Evolutionary conservation across 1,140 invertebrate genomes (phyloP).

Genomic region (Cardiocondyla obscurior): DNA sequence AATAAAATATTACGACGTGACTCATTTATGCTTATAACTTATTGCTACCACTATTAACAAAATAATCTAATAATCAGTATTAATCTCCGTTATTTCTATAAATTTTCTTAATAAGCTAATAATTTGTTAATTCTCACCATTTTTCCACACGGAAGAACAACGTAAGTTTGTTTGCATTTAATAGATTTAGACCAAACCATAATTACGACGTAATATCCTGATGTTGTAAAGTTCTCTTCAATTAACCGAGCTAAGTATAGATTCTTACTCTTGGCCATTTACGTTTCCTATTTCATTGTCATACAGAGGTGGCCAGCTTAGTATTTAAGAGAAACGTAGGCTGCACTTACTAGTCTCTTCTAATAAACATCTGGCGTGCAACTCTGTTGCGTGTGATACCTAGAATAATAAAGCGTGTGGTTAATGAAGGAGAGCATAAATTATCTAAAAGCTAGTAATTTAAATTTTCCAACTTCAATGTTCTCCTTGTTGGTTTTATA

Average conservation of each 20-base stretch:
- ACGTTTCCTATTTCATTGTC: slow-evolving; percentile 43
- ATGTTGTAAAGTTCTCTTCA: neutral
- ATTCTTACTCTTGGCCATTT: neutral
- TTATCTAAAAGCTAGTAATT: slow-evolving; percentile 15
- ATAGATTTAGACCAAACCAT: too few species aligned
- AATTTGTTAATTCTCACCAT: too few species aligned
- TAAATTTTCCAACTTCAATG: neutral
- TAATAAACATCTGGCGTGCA: slow-evolving; percentile 7
- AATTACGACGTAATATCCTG: neutral
- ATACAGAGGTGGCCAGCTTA: neutral
- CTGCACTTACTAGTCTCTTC: slow-evolving; percentile 1
- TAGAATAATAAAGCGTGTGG: slow-evolving; percentile 2
- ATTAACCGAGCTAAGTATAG: slow-evolving; percentile 7
- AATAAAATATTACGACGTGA: neutral
- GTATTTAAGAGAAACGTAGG: slow-evolving; percentile 7
- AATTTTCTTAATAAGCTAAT: too few species aligned
- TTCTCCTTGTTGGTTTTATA: neutral
- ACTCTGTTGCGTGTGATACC: neutral
- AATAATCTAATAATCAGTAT: neutral
- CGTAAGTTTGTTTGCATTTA: neutral
- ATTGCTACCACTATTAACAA: neutral
- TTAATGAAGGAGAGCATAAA: neutral
- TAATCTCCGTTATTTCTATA: neutral
- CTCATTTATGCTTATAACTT: neutral
- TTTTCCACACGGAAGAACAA: neutral